Evolutionary conservation across 2,113 vertebrate genomes (phyloP).

Genomic region (Empidonax traillii): DNA sequence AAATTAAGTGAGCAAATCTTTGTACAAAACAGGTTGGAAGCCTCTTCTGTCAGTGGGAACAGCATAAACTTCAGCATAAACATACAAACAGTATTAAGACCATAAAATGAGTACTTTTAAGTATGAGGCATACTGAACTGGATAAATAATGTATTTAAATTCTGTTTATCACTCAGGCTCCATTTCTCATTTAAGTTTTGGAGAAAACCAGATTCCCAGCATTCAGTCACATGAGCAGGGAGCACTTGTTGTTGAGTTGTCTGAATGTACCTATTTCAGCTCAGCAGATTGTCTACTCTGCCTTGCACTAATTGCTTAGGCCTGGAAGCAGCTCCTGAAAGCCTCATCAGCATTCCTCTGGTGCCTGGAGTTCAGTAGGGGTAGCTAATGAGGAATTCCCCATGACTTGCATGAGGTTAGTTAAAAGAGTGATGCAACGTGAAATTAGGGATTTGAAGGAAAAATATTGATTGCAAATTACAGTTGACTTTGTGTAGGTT

Average conservation of each 20-base stretch:
- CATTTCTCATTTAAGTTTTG: neutral
- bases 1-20: neutral
- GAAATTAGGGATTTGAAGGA: neutral
- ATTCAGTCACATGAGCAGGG: neutral
- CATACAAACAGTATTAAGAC: neutral
- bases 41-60: neutral
- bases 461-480: neutral
- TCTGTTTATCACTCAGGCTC: neutral
- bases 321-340: neutral
- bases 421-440: neutral
- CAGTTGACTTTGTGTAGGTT: neutral
- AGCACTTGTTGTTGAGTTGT: neutral
- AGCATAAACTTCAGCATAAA: neutral
- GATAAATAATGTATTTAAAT: neutral
- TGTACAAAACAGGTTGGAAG: neutral
- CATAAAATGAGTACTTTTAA: neutral
- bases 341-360: neutral
- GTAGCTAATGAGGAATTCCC: neutral
- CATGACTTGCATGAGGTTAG: neutral
- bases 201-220: neutral
- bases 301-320: neutral
- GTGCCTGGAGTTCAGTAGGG: neutral
- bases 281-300: neutral
- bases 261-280: neutral
- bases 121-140: neutral